Conservation (phyloP, 2,113 vertebrate genomes). For the Bucco capensis region DNA sequence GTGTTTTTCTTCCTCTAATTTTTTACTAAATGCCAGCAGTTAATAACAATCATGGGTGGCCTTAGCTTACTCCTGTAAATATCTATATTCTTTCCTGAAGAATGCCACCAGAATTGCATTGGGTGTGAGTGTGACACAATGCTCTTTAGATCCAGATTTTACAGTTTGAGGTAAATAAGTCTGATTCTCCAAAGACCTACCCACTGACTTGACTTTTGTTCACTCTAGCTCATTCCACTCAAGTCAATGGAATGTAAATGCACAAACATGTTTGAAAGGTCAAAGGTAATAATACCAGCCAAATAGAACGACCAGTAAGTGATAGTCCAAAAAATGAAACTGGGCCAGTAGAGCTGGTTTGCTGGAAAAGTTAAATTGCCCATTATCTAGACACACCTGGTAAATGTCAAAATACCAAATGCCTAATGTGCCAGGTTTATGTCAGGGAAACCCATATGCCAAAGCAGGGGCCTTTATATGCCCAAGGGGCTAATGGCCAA, state of each 20-base stretch:
- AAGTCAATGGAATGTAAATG: fast-evolving
- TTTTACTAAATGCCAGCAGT: not conserved
- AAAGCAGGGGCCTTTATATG: not conserved
- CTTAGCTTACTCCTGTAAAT: not conserved
- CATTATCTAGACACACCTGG: not conserved
- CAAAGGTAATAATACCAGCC: not conserved
- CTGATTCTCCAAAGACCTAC: not conserved
- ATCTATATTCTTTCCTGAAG: not conserved
- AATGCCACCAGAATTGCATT: not conserved
- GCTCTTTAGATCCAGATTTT: not conserved
- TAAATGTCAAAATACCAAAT: slow-evolving; percentile 13
- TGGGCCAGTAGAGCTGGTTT: not conserved
- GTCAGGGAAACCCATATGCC: not conserved
- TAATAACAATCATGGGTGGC: not conserved
- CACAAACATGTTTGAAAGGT: fast-evolving
- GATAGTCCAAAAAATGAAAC: not conserved
- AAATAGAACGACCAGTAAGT: not conserved
- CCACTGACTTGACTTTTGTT: not conserved
- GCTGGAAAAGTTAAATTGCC: not conserved
- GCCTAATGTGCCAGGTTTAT: not conserved
- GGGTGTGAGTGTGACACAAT: not conserved
- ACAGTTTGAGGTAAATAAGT: not conserved
- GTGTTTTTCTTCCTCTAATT: not conserved
- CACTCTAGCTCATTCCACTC: not conserved
- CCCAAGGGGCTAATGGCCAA: not conserved